A percentile compares a stretch with the other conserved stretches of the same genome.
Conservation (phyloP, 2,888 invertebrate genomes). For the Alloplasta piceator region DNA sequence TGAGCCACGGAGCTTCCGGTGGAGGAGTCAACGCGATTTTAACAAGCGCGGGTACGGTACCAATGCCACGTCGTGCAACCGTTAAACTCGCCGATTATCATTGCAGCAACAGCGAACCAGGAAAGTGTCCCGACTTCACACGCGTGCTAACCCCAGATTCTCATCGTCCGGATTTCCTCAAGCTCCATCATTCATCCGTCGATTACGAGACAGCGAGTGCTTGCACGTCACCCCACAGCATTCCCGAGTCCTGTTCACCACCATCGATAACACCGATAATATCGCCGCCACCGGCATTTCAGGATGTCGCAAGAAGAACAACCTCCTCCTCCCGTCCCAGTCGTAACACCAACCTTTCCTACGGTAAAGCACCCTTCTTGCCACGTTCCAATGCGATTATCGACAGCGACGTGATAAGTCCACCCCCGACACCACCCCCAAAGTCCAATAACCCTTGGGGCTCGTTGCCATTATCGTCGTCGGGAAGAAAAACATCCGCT, state of each 20-base stretch:
- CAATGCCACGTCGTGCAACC: constrained; percentile 82
- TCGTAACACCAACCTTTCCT: constrained; percentile 76
- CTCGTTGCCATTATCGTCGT: constrained; percentile 73
- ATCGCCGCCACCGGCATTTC: constrained; percentile 89
- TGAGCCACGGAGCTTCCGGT: constrained; percentile 46
- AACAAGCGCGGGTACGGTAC: constrained; percentile 79
- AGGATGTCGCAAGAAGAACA: constrained; percentile 83
- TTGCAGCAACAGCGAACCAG: constrained; percentile 81
- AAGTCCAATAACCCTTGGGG: constrained; percentile 81
- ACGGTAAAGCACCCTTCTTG: constrained; percentile 84
- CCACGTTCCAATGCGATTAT: constrained; percentile 85
- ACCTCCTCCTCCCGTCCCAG: constrained; percentile 66
- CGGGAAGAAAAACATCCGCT: constrained; percentile 70
- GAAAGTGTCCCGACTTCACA: constrained; percentile 76
- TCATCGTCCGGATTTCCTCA: constrained; percentile 79
- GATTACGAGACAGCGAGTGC: constrained; percentile 79
- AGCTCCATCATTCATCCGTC: constrained; percentile 78
- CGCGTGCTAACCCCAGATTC: constrained; percentile 72
- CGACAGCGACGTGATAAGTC: constrained; percentile 85
- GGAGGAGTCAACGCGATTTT: constrained; percentile 65
- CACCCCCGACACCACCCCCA: constrained; percentile 83
- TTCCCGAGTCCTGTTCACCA: constrained; percentile 84
- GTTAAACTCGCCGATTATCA: constrained; percentile 85
- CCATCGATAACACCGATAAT: constrained; percentile 89
- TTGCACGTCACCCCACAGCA: constrained; percentile 81